A percentile compares a stretch with the other conserved stretches of the same genome.
Evolutionary conservation across 2,113 vertebrate species (phyloP).

Genomic region (Eleginops maclovinus): DNA sequence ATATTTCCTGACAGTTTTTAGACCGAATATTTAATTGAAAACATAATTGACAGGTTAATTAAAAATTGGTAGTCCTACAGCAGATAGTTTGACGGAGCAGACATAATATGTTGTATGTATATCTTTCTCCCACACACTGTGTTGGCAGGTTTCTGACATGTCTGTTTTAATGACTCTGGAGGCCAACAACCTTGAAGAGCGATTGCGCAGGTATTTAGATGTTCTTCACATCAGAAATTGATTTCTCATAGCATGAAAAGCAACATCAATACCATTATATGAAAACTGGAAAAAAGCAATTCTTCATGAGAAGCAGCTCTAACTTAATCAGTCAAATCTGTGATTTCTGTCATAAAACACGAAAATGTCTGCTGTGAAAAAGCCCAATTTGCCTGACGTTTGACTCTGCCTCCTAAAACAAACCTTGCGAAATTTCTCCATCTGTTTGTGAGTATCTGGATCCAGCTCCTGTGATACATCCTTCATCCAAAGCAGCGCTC

Average conservation of each 20-base stretch:
- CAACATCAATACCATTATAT: background rate
- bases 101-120: conserved; percentile 14
- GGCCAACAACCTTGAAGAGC: background rate
- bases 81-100: background rate
- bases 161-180: conserved; percentile 1
- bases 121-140: background rate
- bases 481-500: conserved; percentile 98
- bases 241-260: no score
- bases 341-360: background rate
- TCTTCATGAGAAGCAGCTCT: background rate
- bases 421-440: conserved; percentile 99
- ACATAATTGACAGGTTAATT: conserved; percentile 23
- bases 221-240: no score
- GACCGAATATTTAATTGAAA: background rate
- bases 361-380: background rate
- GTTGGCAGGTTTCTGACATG: background rate
- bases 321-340: background rate
- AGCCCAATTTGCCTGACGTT: background rate
- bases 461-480: conserved; percentile 98
- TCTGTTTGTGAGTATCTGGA: conserved; percentile 96
- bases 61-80: background rate
- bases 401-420: conserved; percentile 23
- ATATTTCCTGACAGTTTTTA: background rate
- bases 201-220: no score
- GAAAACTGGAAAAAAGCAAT: background rate